These are phyloP conservation scores for Listronotus oregonensis DNA, from an alignment of 1,140 invertebrate species.

Conservation along the genomic window DNA sequence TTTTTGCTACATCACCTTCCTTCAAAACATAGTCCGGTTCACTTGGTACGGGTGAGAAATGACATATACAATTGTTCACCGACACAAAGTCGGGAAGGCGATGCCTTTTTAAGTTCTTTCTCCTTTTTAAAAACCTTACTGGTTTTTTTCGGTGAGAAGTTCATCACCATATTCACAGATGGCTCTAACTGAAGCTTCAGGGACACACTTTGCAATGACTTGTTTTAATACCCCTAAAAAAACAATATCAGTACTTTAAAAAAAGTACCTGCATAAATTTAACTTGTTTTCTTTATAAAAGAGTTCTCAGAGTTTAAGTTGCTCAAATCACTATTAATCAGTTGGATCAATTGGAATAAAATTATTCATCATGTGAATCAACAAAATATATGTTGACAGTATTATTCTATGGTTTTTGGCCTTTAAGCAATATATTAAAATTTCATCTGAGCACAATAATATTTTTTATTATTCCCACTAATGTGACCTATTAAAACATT, in stretches of 20 bases:
- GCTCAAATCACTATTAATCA: too few relatives aligned
- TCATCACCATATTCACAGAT: conserved; percentile 93
- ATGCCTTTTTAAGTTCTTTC: conserved; percentile 97
- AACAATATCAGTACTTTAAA: neutral
- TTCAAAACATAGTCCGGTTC: conserved; percentile 89
- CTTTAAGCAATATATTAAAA: too few relatives aligned
- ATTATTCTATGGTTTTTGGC: too few relatives aligned
- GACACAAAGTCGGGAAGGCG: conserved; percentile 98
- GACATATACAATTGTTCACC: conserved; percentile 98
- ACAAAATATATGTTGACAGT: too few relatives aligned
- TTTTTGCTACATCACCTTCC: conserved; percentile 95
- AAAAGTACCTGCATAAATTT: too few relatives aligned
- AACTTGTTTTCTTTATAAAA: too few relatives aligned
- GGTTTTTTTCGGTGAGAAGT: conserved; percentile 87
- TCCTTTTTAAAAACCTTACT: conserved; percentile 98
- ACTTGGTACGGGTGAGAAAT: conserved; percentile 93
- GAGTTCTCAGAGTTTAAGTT: too few relatives aligned
- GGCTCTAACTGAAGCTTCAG: conserved; percentile 85
- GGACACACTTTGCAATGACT: conserved; percentile 85
- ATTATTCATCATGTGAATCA: too few relatives aligned
- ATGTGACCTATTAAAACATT: too few relatives aligned
- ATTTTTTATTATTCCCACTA: too few relatives aligned
- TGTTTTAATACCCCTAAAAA: conserved; percentile 85
- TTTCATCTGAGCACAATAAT: too few relatives aligned
- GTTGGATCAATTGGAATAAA: too few relatives aligned